phyloP scores from a whole-genome alignment of 2,797 vertebrate species.

The Intellagama lesueurii region DNA sequence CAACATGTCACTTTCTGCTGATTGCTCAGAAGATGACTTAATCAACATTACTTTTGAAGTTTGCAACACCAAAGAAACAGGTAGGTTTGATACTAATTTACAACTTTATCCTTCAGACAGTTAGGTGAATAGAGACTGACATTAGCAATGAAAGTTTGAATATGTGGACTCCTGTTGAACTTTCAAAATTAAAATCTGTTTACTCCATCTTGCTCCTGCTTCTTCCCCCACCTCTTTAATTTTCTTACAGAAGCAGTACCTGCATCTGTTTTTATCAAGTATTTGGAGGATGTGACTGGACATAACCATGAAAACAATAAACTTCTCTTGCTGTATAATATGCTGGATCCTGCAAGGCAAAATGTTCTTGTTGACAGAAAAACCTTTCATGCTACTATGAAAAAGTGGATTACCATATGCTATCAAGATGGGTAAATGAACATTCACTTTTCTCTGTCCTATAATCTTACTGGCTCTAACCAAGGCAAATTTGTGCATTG shows the following conservation, averaged over 20 bases:
- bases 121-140: not conserved
- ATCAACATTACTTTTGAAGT: not conserved
- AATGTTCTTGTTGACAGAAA: not conserved
- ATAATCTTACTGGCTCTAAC: accelerated
- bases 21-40: not conserved
- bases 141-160: not conserved
- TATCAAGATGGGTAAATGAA: not conserved
- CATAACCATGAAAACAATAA: slow-evolving; percentile 10
- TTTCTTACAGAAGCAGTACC: not conserved
- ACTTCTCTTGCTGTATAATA: slow-evolving; percentile 7
- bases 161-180: not conserved
- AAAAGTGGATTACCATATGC: slow-evolving; percentile 20
- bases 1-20: not conserved
- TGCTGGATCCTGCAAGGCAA: slow-evolving; percentile 25
- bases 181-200: not conserved
- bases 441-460: not conserved
- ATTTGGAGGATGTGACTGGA: slow-evolving; percentile 23
- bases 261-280: slow-evolving; percentile 43
- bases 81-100: not conserved
- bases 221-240: not conserved
- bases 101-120: not conserved
- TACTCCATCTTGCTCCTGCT: not conserved
- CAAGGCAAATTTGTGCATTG: not conserved
- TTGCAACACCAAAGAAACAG: not conserved
- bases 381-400: slow-evolving; percentile 23